Evolutionary conservation across 2,113 vertebrate species (phyloP).

Genomic region (Sminthopsis crassicaudata): DNA sequence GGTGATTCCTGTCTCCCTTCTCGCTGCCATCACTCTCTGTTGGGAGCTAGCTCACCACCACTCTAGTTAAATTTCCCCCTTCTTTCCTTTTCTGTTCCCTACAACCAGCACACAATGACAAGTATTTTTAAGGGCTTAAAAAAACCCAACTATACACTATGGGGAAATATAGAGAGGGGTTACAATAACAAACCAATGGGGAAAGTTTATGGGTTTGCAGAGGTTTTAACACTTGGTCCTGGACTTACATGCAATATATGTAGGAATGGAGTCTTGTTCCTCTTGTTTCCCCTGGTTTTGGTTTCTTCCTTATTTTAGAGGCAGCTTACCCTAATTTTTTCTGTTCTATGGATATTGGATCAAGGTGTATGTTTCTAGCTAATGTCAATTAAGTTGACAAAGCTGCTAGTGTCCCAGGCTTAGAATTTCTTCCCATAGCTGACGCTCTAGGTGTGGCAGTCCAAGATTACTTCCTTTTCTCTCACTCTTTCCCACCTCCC

Average conservation of each 20-base stretch:
- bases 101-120: background rate
- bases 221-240: background rate
- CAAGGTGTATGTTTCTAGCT: background rate
- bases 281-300: background rate
- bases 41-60: background rate
- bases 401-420: background rate
- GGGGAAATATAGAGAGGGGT: background rate
- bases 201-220: conserved; percentile 2
- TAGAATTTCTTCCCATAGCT: background rate
- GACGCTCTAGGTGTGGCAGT: background rate
- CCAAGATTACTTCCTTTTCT: background rate
- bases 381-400: background rate
- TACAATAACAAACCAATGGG: background rate
- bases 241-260: background rate
- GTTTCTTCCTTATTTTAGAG: background rate
- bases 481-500: background rate
- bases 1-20: background rate
- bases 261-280: background rate
- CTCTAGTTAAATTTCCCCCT: background rate
- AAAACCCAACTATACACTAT: background rate
- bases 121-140: background rate
- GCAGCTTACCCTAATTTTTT: background rate
- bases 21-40: background rate
- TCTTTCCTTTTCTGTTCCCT: background rate
- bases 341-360: background rate